A percentile compares a stretch with the other conserved stretches of the same genome.
These are phyloP conservation scores for Urocynchramus pylzowi DNA, from an alignment of 2,113 vertebrate species.

Conservation along the genomic window DNA sequence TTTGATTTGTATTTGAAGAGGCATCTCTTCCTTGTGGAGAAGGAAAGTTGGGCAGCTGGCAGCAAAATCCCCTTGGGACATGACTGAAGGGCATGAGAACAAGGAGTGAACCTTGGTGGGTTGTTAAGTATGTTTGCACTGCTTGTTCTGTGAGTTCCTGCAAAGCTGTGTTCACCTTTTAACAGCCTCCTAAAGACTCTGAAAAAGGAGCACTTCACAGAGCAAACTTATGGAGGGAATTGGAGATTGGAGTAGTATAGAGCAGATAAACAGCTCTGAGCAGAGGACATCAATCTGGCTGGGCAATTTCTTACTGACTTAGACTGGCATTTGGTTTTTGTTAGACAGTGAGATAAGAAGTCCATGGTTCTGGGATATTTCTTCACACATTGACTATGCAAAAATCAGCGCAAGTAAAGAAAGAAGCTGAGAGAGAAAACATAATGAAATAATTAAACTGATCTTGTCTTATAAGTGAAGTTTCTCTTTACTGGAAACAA, in stretches of 20 bases:
- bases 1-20: background rate
- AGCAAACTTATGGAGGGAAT: background rate
- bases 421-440: background rate
- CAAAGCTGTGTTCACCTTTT: background rate
- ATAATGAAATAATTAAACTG: background rate
- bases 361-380: background rate
- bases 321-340: background rate
- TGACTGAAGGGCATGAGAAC: background rate
- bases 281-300: background rate
- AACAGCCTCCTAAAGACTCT: background rate
- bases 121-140: background rate
- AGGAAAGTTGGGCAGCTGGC: background rate
- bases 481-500: background rate
- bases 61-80: background rate
- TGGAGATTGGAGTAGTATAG: background rate
- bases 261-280: background rate
- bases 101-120: background rate
- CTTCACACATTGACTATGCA: background rate
- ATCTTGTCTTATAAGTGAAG: background rate
- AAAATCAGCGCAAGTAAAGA: background rate
- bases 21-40: background rate
- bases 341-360: background rate
- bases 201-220: background rate
- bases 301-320: background rate
- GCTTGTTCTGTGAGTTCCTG: background rate